Percentiles rank a stretch among this genome's conserved stretches.
phyloP scores from a whole-genome alignment of 53 echinoderm and acorn worm genomes.

The Echinarachnius parma region DNA sequence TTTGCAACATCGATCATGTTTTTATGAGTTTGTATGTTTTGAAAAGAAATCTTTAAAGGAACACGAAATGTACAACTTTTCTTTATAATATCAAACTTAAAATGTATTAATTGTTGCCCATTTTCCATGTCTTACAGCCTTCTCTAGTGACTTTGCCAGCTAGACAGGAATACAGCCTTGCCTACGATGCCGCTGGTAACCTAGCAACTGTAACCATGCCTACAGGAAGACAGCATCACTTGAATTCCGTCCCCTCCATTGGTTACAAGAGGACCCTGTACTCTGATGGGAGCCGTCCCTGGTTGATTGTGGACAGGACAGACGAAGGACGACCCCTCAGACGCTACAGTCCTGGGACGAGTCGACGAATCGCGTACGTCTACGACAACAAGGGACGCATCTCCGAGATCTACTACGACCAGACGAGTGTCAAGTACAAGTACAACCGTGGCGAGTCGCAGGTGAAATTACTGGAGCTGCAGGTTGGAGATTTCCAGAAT shows the following conservation, averaged over 20 bases:
- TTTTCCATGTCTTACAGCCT: constrained; percentile 55
- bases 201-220: constrained; percentile 76
- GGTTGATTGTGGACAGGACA: constrained; percentile 77
- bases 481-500: constrained; percentile 70
- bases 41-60: no score
- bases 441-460: constrained; percentile 74
- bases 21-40: no score
- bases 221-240: constrained; percentile 51
- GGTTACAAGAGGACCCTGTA: constrained; percentile 75
- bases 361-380: constrained; percentile 57
- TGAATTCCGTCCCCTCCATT: constrained; percentile 62
- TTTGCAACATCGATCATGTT: no score
- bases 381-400: constrained; percentile 87
- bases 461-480: constrained; percentile 75
- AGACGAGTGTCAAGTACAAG: constrained; percentile 65
- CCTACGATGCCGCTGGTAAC: constrained; percentile 69
- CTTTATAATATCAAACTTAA: no score
- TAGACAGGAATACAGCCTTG: constrained; percentile 56
- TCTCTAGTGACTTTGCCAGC: constrained; percentile 60
- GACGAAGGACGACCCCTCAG: constrained; percentile 56
- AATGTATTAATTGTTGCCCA: no score
- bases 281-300: constrained; percentile 61
- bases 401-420: constrained; percentile 68
- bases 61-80: no score
- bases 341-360: constrained; percentile 68